Base-by-base conservation (phyloP, 2,113 vertebrate species). In the Ceyx cyanopectus region DNA sequence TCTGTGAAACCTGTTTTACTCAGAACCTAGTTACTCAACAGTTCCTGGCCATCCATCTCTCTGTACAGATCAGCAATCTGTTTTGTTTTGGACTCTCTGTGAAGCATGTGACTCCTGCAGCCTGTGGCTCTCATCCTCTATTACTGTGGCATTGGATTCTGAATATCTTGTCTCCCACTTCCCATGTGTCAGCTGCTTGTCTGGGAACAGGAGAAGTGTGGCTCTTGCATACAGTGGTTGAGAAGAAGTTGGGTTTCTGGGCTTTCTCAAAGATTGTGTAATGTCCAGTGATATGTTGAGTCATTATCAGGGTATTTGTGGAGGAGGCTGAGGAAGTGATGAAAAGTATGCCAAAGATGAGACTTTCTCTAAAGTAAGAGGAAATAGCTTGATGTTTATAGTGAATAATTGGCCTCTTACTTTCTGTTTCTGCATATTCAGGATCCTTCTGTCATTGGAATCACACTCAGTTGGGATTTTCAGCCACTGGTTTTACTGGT, bases 231-330 rank as follows among this genome's bases (percentile, higher is more conserved):
- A 26, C 21, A 37, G 60, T 6, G 3, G 13, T 48, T 87, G 58
- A 80, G 87, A 84, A 94, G 45, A 93, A 90, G 54, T 85, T 85
- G 78, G 34, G 43, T 90, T 92, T 46, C 76, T 80, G 80, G 60
- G 74, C 69, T 92, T 84, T 85, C 75, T 85, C 23, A 24, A 40
- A 56, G 61, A n/a, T 48, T 90, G 78, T 79, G 78, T 80, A 80
- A 94, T 58, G 54, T 76, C 37, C 75, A 51, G 67, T 58, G 75
- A 50, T 58, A n/a, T 2, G 34, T 46, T 91, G 87, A 92, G n/a
- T 73, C 60, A 53, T 63, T 76, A 41, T 48, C 17, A 56, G 51
- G 78, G 5, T 80, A 43, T 87, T 70, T 80, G 67, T 85, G 75
- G 30, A 66, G 58, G 79, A 87, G 29, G 60, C 74, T 50, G 75